These are phyloP conservation scores for Chydorus sphaericus DNA, from an alignment of 2,888 invertebrate species.

Conservation along the genomic window DNA sequence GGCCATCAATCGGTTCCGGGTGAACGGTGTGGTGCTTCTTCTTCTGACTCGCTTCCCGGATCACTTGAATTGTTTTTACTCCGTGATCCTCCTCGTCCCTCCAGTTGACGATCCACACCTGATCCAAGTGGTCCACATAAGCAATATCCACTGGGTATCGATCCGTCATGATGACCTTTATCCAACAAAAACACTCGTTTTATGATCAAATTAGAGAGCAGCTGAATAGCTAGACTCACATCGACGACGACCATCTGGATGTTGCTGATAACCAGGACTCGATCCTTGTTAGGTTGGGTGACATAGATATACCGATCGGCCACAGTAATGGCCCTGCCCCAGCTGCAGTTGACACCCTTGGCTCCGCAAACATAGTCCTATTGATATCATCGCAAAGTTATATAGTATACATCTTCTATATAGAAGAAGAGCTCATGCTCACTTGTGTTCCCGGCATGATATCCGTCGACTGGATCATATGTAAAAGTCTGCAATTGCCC, in stretches of 20 bases:
- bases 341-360: constrained; percentile 47
- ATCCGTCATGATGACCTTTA: constrained; percentile 51
- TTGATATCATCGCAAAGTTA: constrained; percentile 19
- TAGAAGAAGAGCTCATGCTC: constrained; percentile 7
- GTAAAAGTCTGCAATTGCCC: constrained; percentile 48
- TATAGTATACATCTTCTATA: constrained; percentile 5
- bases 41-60: constrained; percentile 53
- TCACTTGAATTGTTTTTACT: constrained; percentile 51
- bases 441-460: constrained; percentile 54
- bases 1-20: constrained; percentile 57
- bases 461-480: constrained; percentile 52
- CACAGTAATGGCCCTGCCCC: constrained; percentile 57
- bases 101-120: constrained; percentile 61
- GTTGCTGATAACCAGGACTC: constrained; percentile 54
- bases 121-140: constrained; percentile 53
- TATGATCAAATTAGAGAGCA: no score
- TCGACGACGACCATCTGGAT: constrained; percentile 55
- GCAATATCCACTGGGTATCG: constrained; percentile 52
- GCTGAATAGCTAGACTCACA: constrained; percentile 29
- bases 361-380: constrained; percentile 56
- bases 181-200: no score
- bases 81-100: constrained; percentile 41
- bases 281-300: constrained; percentile 51
- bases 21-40: constrained; percentile 55
- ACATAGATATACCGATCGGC: constrained; percentile 55